phyloP scores from a whole-genome alignment of 1,140 invertebrate genomes.

The Zophobas morio region DNA sequence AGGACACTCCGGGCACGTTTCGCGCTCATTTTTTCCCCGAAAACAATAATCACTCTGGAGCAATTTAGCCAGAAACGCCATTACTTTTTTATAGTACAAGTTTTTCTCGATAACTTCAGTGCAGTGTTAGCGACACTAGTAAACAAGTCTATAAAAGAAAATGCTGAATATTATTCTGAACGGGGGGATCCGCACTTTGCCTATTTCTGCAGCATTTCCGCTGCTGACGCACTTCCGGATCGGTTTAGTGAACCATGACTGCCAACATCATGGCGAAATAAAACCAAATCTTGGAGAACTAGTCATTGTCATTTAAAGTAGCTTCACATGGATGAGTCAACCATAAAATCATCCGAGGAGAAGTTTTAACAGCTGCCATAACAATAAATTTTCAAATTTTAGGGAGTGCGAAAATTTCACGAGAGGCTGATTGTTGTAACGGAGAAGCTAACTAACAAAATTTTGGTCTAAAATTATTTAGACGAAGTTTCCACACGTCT shows the following conservation, averaged over 20 bases:
- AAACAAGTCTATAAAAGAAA: constrained; percentile 47
- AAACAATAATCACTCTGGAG: background rate
- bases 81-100: constrained; percentile 29
- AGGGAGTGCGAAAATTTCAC: background rate
- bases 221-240: constrained; percentile 44
- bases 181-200: constrained; percentile 19
- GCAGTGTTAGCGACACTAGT: constrained; percentile 28
- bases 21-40: no score
- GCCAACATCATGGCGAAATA: constrained; percentile 28
- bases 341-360: constrained; percentile 23
- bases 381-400: constrained; percentile 19
- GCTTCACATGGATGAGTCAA: constrained; percentile 18
- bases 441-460: background rate
- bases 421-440: background rate
- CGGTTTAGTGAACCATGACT: constrained; percentile 24
- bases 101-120: background rate
- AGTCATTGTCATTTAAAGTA: constrained; percentile 28
- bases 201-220: constrained; percentile 34
- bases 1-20: no score
- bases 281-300: constrained; percentile 9
- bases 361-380: constrained; percentile 1
- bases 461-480: no score
- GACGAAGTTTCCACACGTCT: no score
- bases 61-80: background rate
- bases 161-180: constrained; percentile 29